A percentile compares a stretch with the other conserved stretches of the same genome.
phyloP scores from a whole-genome alignment of 2,113 vertebrate species.

The Ahaetulla prasina region DNA sequence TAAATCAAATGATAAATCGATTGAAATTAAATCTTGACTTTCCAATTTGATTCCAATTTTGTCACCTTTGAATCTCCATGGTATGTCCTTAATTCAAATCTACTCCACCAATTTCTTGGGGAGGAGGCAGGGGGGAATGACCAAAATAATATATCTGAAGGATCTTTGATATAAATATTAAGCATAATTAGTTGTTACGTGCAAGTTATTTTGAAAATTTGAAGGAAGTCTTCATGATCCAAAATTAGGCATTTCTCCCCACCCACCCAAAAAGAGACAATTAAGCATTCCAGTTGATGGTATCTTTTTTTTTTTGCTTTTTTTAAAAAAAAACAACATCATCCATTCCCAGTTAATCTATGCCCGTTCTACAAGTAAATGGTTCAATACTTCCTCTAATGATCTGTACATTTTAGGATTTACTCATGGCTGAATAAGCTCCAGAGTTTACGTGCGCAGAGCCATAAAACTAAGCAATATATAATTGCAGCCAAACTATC shows the following conservation, averaged over 20 bases:
- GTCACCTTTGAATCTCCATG: background rate
- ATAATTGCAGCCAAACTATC: constrained; percentile 39
- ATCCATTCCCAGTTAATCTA: constrained; percentile 51
- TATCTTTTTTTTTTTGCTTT: background rate
- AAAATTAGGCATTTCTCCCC: background rate
- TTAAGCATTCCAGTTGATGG: constrained; percentile 17
- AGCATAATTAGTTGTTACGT: background rate
- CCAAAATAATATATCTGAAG: background rate
- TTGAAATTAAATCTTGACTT: background rate
- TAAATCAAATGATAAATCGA: background rate
- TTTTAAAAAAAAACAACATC: background rate
- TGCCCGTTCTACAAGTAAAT: constrained; percentile 59
- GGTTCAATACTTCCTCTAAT: constrained; percentile 57
- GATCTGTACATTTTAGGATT: constrained; percentile 52
- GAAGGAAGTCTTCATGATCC: background rate
- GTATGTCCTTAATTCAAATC: background rate
- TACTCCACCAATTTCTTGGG: background rate
- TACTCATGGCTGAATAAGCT: constrained; percentile 57
- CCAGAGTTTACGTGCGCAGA: constrained; percentile 49
- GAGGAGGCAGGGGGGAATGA: background rate
- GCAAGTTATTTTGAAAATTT: background rate
- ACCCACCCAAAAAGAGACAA: constrained; percentile 19
- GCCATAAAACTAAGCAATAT: constrained; percentile 46
- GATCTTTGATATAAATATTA: background rate
- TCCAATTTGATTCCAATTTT: background rate